Percentiles rank a stretch among this genome's conserved stretches.
phyloP scores from a whole-genome alignment of 1,140 invertebrate species.

The Hyposmocoma kahamanoa region DNA sequence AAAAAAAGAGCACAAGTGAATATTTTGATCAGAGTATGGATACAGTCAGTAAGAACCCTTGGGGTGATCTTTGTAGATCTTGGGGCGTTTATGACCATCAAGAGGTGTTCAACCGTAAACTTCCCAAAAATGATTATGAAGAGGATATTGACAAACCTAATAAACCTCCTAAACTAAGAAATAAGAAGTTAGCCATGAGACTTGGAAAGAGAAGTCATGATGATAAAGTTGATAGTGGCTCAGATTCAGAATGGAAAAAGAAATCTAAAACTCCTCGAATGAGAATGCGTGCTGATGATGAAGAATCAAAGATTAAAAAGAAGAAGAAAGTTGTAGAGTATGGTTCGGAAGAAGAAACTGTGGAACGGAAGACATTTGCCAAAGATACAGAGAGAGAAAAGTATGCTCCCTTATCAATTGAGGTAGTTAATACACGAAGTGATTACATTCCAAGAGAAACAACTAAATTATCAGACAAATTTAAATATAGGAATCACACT shows the following conservation, averaged over 20 bases:
- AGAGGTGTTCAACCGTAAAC: constrained; percentile 67
- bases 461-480: constrained; percentile 51
- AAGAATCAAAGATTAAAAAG: constrained; percentile 78
- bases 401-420: constrained; percentile 56
- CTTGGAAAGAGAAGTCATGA: constrained; percentile 58
- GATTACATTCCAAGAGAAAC: constrained; percentile 34
- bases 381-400: constrained; percentile 43
- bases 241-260: constrained; percentile 73
- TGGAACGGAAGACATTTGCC: no score
- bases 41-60: constrained; percentile 78
- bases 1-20: constrained; percentile 75
- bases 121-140: constrained; percentile 33
- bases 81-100: constrained; percentile 80
- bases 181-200: constrained; percentile 53
- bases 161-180: constrained; percentile 34
- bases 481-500: constrained; percentile 30
- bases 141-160: constrained; percentile 26
- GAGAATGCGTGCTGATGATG: constrained; percentile 92
- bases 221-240: constrained; percentile 57
- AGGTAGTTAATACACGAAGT: constrained; percentile 46
- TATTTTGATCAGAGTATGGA: constrained; percentile 54
- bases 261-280: constrained; percentile 81
- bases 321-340: constrained; percentile 35
- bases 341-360: not conserved
- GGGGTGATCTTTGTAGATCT: constrained; percentile 79